phyloP scores from a whole-genome alignment of 2,113 vertebrate species.

The Stigmatopora argus region DNA sequence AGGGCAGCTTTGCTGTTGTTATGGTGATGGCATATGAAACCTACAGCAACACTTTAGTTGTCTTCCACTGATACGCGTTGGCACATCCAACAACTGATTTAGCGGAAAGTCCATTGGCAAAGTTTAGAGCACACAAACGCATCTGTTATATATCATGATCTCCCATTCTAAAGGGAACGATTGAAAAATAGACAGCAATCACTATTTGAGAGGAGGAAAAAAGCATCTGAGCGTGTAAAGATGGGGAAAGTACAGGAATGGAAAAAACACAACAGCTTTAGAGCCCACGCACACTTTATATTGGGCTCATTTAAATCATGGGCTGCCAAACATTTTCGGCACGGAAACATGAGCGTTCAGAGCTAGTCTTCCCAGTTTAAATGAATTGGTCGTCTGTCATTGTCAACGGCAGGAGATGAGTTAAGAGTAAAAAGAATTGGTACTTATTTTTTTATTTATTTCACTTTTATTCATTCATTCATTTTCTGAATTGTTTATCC shows the following conservation, averaged over 20 bases:
- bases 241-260: slow-evolving; percentile 20
- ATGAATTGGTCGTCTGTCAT: too few relatives aligned
- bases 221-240: slow-evolving; percentile 49
- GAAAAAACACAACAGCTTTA: slow-evolving; percentile 7
- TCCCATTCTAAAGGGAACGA: slow-evolving; percentile 33
- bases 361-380: too few relatives aligned
- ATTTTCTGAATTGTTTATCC: too few relatives aligned
- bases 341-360: too few relatives aligned
- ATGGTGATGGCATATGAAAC: slow-evolving; percentile 20
- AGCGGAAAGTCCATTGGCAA: slow-evolving; percentile 22
- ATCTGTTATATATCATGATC: slow-evolving; percentile 54
- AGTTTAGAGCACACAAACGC: slow-evolving; percentile 20
- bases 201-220: slow-evolving; percentile 42
- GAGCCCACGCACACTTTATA: background rate
- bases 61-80: slow-evolving; percentile 21
- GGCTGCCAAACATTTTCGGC: too few relatives aligned
- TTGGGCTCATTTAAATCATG: too few relatives aligned
- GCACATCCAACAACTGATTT: slow-evolving; percentile 28
- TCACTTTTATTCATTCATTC: too few relatives aligned
- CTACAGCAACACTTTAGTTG: slow-evolving; percentile 10
- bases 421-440: too few relatives aligned
- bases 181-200: slow-evolving; percentile 55
- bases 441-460: too few relatives aligned
- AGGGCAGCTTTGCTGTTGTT: slow-evolving; percentile 3
- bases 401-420: too few relatives aligned